Conservation (phyloP, 2,113 vertebrate genomes). For the Gymnocephalus cernua region DNA sequence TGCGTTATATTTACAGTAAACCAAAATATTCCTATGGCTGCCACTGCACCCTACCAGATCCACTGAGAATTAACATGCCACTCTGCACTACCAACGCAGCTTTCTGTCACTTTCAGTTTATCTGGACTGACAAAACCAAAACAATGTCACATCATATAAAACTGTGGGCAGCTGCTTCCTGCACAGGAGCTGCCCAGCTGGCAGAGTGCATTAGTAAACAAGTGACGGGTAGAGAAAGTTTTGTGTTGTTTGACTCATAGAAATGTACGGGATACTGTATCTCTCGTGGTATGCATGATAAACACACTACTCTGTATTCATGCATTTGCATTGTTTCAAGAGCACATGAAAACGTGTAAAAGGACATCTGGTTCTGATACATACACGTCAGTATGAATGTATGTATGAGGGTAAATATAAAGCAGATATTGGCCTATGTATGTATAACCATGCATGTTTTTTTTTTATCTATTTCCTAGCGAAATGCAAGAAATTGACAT, state of each 20-base stretch:
- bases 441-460: neutral
- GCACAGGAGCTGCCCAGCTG: neutral
- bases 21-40: neutral
- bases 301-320: constrained; percentile 11
- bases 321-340: constrained; percentile 5
- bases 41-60: neutral
- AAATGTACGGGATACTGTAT: neutral
- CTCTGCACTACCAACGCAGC: neutral
- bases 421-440: neutral
- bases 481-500: constrained; percentile 2
- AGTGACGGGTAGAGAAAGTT: neutral
- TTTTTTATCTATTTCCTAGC: neutral
- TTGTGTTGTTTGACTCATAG: neutral
- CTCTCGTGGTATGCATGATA: constrained; percentile 1
- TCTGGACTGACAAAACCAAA: constrained; percentile 6
- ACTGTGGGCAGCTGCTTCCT: neutral
- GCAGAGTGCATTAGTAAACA: neutral
- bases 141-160: neutral
- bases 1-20: neutral
- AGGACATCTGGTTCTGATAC: constrained; percentile 37
- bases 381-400: constrained; percentile 25
- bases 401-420: constrained; percentile 17
- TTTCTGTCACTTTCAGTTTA: neutral
- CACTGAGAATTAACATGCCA: neutral
- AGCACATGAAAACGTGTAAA: neutral